Evolutionary conservation across 2,888 invertebrate species (phyloP).

Genomic region (Xestia ashworthii): DNA sequence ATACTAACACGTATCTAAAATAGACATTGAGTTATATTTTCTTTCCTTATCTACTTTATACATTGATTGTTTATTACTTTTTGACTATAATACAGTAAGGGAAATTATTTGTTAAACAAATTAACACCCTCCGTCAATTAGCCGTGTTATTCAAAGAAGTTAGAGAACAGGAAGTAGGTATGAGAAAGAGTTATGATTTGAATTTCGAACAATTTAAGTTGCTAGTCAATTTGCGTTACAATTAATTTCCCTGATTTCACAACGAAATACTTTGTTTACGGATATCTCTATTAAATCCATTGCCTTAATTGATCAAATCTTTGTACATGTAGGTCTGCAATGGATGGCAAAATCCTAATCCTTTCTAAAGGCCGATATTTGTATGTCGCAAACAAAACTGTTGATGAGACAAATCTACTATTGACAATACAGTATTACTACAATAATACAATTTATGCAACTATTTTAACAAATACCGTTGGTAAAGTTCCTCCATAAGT

Average conservation of each 20-base stretch:
- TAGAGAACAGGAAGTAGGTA: not conserved
- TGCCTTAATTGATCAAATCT: slow-evolving; percentile 11
- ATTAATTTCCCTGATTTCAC: not conserved
- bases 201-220: not conserved
- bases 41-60: slow-evolving; percentile 51
- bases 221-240: not conserved
- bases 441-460: not conserved
- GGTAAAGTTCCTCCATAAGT: fast-evolving
- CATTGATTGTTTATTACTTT: slow-evolving; percentile 32
- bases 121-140: not conserved
- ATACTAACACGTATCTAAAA: slow-evolving; percentile 78
- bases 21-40: slow-evolving; percentile 68
- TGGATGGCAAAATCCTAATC: slow-evolving; percentile 19
- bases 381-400: not conserved
- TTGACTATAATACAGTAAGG: slow-evolving; percentile 17
- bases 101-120: slow-evolving; percentile 1
- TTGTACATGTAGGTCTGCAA: slow-evolving; percentile 17
- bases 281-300: slow-evolving; percentile 22
- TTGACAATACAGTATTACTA: not conserved
- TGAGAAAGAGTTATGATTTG: not conserved
- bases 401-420: not conserved
- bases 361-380: not conserved
- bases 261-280: slow-evolving; percentile 8
- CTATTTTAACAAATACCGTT: not conserved
- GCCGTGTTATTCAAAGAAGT: not conserved